Conservation (phyloP, 2,888 invertebrate genomes). For the Rhorus exstirpatorius region DNA sequence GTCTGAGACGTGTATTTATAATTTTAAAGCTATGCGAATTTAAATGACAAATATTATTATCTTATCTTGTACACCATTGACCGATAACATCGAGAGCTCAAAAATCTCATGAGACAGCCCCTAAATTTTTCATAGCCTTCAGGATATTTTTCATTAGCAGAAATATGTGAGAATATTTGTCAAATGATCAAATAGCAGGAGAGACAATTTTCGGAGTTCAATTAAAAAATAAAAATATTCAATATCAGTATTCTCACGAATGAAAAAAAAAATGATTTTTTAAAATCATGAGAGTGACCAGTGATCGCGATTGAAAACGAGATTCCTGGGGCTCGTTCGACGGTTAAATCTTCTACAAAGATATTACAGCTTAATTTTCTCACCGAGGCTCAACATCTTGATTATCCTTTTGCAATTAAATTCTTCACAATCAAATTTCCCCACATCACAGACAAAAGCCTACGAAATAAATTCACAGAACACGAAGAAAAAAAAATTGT, state of each 20-base stretch:
- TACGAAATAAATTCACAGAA: not conserved
- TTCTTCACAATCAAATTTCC: not conserved
- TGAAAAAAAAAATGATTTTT: too few species aligned
- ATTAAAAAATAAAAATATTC: too few species aligned
- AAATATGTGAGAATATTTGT: too few species aligned
- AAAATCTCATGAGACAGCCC: not conserved
- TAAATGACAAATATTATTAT: conserved; percentile 11
- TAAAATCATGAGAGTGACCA: too few species aligned
- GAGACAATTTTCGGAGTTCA: too few species aligned
- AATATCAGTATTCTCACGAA: too few species aligned
- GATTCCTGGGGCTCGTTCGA: too few species aligned
- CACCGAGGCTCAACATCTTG: conserved; percentile 60
- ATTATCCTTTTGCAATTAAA: conserved; percentile 2
- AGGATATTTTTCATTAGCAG: not conserved
- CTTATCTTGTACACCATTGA: not conserved
- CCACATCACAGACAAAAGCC: not conserved
- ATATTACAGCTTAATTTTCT: conserved; percentile 4
- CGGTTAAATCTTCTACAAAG: too few species aligned
- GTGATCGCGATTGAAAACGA: too few species aligned
- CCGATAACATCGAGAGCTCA: conserved; percentile 6
- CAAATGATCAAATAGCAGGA: too few species aligned
- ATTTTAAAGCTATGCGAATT: not conserved
- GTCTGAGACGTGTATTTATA: too few species aligned
- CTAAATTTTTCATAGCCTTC: too few species aligned
- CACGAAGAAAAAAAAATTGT: not conserved